A percentile compares a stretch with the other conserved stretches of the same genome.
phyloP scores from a whole-genome alignment of 2,888 invertebrate genomes.

The Rhimphoctona megacephalus region DNA sequence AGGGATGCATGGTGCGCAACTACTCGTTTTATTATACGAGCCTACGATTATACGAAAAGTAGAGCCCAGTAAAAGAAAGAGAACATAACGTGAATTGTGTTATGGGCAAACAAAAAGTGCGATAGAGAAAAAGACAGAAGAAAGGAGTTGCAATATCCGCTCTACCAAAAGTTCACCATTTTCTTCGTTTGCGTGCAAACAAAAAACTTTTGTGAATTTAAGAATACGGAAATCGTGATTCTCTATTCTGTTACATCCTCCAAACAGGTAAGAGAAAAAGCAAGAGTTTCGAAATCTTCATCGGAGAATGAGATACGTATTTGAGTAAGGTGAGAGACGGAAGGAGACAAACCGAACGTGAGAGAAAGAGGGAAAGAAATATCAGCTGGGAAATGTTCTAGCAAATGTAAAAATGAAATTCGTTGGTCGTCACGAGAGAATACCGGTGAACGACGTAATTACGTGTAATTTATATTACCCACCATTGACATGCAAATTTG shows the following conservation, averaged over 20 bases:
- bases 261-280: constrained; percentile 1
- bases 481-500: constrained; percentile 84
- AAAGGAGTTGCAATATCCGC: not conserved
- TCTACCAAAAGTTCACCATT: constrained; percentile 46
- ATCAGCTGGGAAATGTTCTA: constrained; percentile 26
- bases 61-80: constrained; percentile 17
- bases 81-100: constrained; percentile 13
- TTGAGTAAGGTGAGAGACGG: constrained; percentile 12
- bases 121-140: constrained; percentile 11
- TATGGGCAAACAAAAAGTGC: constrained; percentile 20
- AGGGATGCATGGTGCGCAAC: constrained; percentile 40
- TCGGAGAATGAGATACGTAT: not conserved
- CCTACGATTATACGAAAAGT: constrained; percentile 65
- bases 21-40: constrained; percentile 65
- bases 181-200: constrained; percentile 23
- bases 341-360: constrained; percentile 44
- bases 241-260: constrained; percentile 34
- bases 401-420: constrained; percentile 80
- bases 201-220: constrained; percentile 73
- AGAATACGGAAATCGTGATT: constrained; percentile 69
- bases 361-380: constrained; percentile 56
- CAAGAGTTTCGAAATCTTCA: constrained; percentile 26
- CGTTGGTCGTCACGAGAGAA: constrained; percentile 77
- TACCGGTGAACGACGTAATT: constrained; percentile 80
- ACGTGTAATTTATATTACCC: constrained; percentile 85